These are phyloP conservation scores for Cotesia chilonis DNA, from an alignment of 1,140 invertebrate genomes.

Conservation along the genomic window DNA sequence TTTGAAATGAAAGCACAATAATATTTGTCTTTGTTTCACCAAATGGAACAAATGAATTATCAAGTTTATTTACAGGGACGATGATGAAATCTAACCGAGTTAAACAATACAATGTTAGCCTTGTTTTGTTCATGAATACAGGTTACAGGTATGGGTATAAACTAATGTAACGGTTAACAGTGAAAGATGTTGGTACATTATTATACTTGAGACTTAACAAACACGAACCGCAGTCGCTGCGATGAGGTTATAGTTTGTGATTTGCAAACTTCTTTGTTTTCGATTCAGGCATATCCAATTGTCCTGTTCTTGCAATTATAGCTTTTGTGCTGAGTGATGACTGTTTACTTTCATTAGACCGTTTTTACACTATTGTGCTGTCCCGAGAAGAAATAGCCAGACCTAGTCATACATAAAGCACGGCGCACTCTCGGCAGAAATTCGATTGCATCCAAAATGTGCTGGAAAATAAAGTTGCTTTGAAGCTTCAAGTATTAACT, in stretches of 20 bases:
- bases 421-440: background rate
- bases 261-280: constrained; percentile 17
- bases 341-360: background rate
- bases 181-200: constrained; percentile 2
- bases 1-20: background rate
- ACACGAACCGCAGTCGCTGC: background rate
- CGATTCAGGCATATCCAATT: background rate
- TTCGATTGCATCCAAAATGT: constrained; percentile 1
- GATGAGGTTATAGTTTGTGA: background rate
- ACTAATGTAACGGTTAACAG: background rate
- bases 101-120: background rate
- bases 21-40: constrained; percentile 2
- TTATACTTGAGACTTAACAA: too few species aligned
- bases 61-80: background rate
- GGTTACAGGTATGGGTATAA: background rate
- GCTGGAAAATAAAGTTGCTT: constrained; percentile 1
- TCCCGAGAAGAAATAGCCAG: too few species aligned
- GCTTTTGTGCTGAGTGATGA: background rate
- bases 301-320: background rate
- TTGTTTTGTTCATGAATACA: constrained; percentile 4
- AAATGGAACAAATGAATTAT: constrained; percentile 15
- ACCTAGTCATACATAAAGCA: too few species aligned
- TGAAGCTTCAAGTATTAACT: background rate
- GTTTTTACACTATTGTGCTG: too few species aligned
- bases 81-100: constrained; percentile 4